phyloP scores from a whole-genome alignment of 53 echinoderm and acorn worm genomes.

The Hippasteria phrygiana region DNA sequence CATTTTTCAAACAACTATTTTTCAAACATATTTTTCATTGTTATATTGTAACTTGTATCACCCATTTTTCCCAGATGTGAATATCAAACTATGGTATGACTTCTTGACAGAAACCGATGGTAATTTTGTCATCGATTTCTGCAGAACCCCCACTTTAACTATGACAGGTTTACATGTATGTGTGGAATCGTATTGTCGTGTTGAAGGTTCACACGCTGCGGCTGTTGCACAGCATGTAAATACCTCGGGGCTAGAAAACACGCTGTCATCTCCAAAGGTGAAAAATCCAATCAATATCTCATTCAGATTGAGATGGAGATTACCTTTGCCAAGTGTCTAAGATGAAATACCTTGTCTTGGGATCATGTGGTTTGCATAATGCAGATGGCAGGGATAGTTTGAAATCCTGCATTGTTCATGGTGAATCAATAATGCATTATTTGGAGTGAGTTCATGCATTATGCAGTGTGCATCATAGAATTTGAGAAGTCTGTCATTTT shows the following conservation, averaged over 20 bases:
- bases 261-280: constrained; percentile 3
- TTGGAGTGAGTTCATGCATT: neutral
- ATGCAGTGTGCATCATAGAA: neutral
- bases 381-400: neutral
- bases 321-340: neutral
- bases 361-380: neutral
- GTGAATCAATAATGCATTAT: constrained; percentile 2
- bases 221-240: constrained; percentile 7
- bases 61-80: no score
- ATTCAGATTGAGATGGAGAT: neutral
- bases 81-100: no score
- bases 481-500: neutral
- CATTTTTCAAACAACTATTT: no score
- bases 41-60: no score
- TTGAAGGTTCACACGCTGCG: neutral
- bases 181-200: neutral
- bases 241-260: neutral
- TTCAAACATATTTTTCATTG: no score
- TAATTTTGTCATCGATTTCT: no score
- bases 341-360: neutral
- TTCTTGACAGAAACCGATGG: no score
- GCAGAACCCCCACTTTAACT: no score
- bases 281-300: constrained; percentile 32
- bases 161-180: neutral
- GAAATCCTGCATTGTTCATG: neutral